These are phyloP conservation scores for Eudasyphora cyanicolor DNA, from an alignment of 2,888 invertebrate genomes.

Conservation along the genomic window DNA sequence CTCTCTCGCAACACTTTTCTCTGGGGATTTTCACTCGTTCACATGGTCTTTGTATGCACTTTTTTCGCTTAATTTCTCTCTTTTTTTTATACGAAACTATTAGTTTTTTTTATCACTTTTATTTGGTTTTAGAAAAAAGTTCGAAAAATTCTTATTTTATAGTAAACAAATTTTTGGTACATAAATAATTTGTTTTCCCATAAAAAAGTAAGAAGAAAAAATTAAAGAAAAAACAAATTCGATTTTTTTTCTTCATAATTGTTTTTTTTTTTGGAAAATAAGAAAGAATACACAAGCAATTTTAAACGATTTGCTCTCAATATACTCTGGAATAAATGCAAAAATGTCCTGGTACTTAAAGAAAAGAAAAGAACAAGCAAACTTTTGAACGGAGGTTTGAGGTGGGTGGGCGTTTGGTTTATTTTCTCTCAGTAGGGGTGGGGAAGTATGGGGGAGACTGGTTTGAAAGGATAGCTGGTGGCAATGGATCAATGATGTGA, in stretches of 20 bases:
- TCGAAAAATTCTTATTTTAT: conserved; percentile 2
- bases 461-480: no score
- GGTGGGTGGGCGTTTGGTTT: background rate
- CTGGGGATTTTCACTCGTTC: conserved; percentile 47
- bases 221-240: conserved; percentile 8
- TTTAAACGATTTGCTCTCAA: conserved; percentile 43
- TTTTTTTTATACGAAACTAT: background rate
- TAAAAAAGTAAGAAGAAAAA: conserved; percentile 8
- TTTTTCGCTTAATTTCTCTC: conserved; percentile 67
- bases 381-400: conserved; percentile 1
- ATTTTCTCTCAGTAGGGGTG: no score
- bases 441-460: background rate
- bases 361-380: conserved; percentile 50
- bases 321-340: conserved; percentile 56
- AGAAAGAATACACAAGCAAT: conserved; percentile 51
- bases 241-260: conserved; percentile 19
- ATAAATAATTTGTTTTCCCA: conserved; percentile 5
- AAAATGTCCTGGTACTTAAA: conserved; percentile 27
- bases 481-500: conserved; percentile 12
- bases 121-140: conserved; percentile 33
- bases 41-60: conserved; percentile 75
- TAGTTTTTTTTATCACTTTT: background rate
- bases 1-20: conserved; percentile 70
- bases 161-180: conserved; percentile 8
- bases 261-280: conserved; percentile 33